A percentile compares a stretch with the other conserved stretches of the same genome.
Conservation (phyloP, 2,113 vertebrate species). For the Nymphicus hollandicus region DNA sequence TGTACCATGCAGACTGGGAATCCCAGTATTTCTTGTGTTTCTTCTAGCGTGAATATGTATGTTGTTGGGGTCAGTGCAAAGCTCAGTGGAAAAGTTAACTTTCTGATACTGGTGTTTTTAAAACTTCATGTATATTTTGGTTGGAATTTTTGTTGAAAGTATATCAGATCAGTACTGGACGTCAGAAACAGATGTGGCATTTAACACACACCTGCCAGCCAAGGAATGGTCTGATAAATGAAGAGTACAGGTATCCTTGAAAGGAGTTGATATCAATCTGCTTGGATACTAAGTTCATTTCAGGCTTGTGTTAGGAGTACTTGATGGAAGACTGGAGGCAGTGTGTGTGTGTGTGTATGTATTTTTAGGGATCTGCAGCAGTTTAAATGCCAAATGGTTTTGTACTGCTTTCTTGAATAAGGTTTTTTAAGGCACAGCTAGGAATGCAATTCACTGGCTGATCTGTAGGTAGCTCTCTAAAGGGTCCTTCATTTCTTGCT, state of each 20-base stretch:
- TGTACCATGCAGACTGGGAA: background rate
- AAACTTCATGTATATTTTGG: background rate
- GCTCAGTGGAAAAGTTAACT: background rate
- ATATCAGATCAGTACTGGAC: background rate
- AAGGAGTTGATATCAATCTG: background rate
- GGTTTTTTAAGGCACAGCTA: background rate
- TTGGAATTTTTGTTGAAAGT: background rate
- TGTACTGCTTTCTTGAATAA: background rate
- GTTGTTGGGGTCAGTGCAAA: background rate
- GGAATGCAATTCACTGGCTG: background rate
- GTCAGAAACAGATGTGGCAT: background rate
- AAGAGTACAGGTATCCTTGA: background rate
- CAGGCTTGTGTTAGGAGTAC: background rate
- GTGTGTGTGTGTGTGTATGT: background rate
- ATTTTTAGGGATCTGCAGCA: background rate
- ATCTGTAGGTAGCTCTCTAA: background rate
- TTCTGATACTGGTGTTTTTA: constrained; percentile 10
- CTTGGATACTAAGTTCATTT: background rate
- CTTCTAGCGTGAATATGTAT: background rate
- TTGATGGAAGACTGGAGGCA: background rate
- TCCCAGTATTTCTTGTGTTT: background rate
- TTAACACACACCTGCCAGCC: background rate
- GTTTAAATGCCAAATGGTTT: background rate
- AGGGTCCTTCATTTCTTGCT: background rate
- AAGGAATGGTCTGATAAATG: background rate